These are phyloP conservation scores for Passer montanus DNA, from an alignment of 2,113 vertebrate genomes.

Conservation along the genomic window DNA sequence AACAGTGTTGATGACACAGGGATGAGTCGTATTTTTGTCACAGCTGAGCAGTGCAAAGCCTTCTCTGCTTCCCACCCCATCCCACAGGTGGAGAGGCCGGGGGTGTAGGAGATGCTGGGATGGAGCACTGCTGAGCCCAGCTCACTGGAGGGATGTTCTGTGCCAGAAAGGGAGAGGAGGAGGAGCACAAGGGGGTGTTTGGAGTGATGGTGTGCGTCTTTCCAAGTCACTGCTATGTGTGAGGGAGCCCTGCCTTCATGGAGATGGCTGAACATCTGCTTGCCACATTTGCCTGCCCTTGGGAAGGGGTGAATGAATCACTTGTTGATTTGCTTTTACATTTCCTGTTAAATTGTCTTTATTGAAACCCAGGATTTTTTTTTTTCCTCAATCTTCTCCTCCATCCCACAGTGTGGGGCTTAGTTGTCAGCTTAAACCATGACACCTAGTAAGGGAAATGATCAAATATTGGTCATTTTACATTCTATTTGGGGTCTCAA, in stretches of 20 bases:
- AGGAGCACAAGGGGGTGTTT: background rate
- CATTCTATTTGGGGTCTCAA: background rate
- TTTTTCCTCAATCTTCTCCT: background rate
- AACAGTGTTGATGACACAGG: background rate
- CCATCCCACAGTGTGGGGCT: background rate
- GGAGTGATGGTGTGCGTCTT: accelerated
- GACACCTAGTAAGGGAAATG: background rate
- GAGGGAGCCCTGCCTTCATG: background rate
- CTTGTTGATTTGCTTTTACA: background rate
- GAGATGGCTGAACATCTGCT: background rate
- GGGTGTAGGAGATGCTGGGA: accelerated
- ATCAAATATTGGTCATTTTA: background rate
- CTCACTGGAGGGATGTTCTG: background rate
- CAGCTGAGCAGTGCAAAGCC: background rate
- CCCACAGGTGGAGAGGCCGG: accelerated
- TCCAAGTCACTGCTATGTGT: background rate
- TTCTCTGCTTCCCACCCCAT: background rate
- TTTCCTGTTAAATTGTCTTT: background rate
- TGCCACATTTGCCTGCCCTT: background rate
- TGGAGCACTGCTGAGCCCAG: accelerated
- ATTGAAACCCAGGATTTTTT: background rate
- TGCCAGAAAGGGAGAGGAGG: no score
- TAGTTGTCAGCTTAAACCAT: background rate
- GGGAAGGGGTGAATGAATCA: background rate
- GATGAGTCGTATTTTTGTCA: background rate